Evolutionary conservation across 1,140 invertebrate species (phyloP), one percentile per base, ranked within the genome.

Genomic region (Drosophila oshimai): DNA sequence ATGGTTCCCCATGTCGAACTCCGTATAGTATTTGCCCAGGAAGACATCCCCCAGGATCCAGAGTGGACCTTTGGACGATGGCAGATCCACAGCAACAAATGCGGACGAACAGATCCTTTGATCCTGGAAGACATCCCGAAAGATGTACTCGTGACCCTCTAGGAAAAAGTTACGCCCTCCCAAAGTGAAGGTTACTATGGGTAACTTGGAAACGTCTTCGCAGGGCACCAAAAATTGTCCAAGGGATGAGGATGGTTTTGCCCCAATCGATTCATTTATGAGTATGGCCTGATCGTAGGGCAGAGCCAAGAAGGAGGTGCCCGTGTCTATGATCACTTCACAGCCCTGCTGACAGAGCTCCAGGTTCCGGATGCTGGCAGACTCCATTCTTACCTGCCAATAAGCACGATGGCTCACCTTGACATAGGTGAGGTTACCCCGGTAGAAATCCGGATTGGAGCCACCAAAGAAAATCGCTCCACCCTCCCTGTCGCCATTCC

Each of bases 301-400:
- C 20, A 95, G 94, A 36, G 94, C 95, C 64, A 96, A 92, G 2
- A 96, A 92, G 10, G 94, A 95, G 31, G 96, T 96, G 17, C 95
- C 95, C 53, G 95, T 96, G 79, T 96, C 95, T 47, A 95, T 95
- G 76, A 96, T 95, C 10, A 94, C 95, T 75, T 93, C 88, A 62
- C 94, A 95, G 6, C 92, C 92, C 0, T 77, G 15, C 65, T 39
- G 39, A n/a, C 93, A 93, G 39, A 92, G 74, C 3, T 49, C 42
- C 10, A 80, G 36, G 13, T 72, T 44, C 1, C 50, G 57, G 4
- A 90, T 80, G n/a, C 4, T 44, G 1, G 74, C 89, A 12, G 61
- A 29, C 1, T 68, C 58, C 67, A 91, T 77, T 20, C 62, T 57
- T 6, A 91, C 73, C 58, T 91, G 89, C 91, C 91, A 91, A 45